Evolutionary conservation across 2,113 vertebrate genomes (phyloP), one percentile per base, ranked within the genome.

Genomic region (Pogona vitticeps): DNA sequence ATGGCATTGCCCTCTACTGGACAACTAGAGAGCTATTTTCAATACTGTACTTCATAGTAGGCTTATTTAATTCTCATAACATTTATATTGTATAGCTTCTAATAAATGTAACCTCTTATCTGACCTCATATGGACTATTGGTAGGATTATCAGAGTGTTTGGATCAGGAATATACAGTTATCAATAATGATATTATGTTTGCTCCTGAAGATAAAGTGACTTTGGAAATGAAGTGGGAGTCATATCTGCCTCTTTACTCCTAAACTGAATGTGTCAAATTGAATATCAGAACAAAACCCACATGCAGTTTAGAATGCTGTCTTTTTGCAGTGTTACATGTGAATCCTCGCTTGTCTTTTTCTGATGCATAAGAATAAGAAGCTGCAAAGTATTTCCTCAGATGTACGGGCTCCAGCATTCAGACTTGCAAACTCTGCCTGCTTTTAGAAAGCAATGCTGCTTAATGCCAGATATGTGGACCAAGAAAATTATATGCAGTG

Each of bases 1-100:
- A 0, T 86, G 42, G 75, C 26, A 76, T 84, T 93, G 93, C 95
- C 95, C 93, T 95, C 94, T 95, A 31, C 91, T 90, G 95, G 93
- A 36, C 28, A 84, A 58, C 83, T 85, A 7, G n/a, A 61, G 85
- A 84, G 84, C 52, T 42, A 80, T 73, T 31, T 85, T 70, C 84
- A 21, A 0, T 2, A 65, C 58, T 90, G n/a, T 71, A 84, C 46
- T 85, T 76, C 68, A 58, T 87, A 80, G 65, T 79, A 82, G 17
- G 6, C 12, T 85, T 38, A 18, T 68, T 78, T 70, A 14, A 13
- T 59, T 61, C 67, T 40, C 26, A 42, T 46, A 10, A 52, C 10
- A 52, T 52, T 52, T 52, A 52, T 52, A 52, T 71, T 33, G 23
- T 23, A 17, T 68, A 67, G 73, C 56, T 31, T 46, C 18, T 46